Evolutionary conservation across 2,113 vertebrate genomes (phyloP).

Genomic region (Fregata magnificens): DNA sequence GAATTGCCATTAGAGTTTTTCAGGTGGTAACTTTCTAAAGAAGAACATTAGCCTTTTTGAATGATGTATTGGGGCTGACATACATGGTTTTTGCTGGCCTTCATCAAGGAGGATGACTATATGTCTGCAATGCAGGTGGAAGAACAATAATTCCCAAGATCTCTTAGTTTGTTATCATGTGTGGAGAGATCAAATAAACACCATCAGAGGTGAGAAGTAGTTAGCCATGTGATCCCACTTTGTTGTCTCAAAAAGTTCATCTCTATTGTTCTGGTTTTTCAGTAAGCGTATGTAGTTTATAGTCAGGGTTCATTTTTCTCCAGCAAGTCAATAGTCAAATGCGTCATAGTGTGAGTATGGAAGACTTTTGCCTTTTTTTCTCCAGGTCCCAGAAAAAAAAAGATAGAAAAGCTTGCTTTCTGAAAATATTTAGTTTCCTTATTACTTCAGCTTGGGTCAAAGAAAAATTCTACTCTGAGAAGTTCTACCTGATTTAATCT

Average conservation of each 20-base stretch:
- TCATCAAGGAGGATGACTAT: not conserved
- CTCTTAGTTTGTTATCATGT: not conserved
- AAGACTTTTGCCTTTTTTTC: not conserved
- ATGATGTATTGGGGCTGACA: not conserved
- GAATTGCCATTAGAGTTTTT: not conserved
- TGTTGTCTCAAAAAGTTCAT: not conserved
- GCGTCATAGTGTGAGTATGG: not conserved
- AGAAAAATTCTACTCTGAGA: not conserved
- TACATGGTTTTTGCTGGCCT: not conserved
- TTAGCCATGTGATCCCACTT: not conserved
- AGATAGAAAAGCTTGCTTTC: not conserved
- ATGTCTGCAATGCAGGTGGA: not conserved
- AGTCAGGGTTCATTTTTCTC: not conserved
- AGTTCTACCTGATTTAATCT: not conserved
- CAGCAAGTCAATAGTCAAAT: not conserved
- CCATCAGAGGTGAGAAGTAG: not conserved
- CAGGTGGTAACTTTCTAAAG: not conserved
- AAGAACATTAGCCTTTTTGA: not conserved
- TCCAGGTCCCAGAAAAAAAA: not conserved
- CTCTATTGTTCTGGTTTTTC: not conserved
- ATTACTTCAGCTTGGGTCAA: not conserved
- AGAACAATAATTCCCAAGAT: not conserved
- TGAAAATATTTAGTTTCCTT: not conserved
- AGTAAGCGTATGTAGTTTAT: not conserved
- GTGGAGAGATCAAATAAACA: not conserved